Evolutionary conservation across 2,888 invertebrate genomes (phyloP), one percentile per base, ranked within the genome.

Genomic region (Athripsodes cinereus): DNA sequence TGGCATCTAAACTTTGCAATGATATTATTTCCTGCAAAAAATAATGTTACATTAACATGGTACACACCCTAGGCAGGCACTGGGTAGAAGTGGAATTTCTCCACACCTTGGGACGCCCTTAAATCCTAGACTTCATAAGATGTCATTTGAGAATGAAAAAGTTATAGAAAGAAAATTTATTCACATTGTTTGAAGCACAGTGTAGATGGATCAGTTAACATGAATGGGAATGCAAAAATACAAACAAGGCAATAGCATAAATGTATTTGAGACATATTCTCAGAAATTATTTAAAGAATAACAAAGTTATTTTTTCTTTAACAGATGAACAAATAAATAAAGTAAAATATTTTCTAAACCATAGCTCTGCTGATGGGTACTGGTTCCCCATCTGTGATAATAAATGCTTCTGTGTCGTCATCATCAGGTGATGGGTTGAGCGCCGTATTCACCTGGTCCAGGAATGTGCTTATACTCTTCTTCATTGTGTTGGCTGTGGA

Each of bases 401-500:
- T 71, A 63, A 87, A 83, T 13, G 85, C 83, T 69, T 87, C 87
- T 0, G 85, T 82, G 64, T 87, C 86, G 18, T 86, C 86, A 70
- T 87, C 86, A 65, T 81, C 81, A 0, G 85, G 83, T 57, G 81
- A 80, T 0, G 87, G 87, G 67, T 83, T 86, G 66, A 88, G 70
- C 2, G 81, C 87, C 66, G 81, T 86, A 68, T 83, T 85, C 65
- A 88, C 83, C 76, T 86, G 85, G 68, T 84, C 84, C 82, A 49
- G 20, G 49, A 55, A 54, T 64, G 80, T 82, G 69, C 86, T 86
- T 49, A 88, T 75, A 66, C 87, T 87, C 68, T 85, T 82, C 70
- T 87, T 88, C 79, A 88, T 84, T 2, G 80, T 81, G 70, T 81
- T 85, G 2, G 86, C 87, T 35, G 87, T 81, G n/a, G 86, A 86